A percentile compares a stretch with the other conserved stretches of the same genome.
These are phyloP conservation scores for Leptopilina syphax DNA, from an alignment of 2,888 invertebrate genomes.

Conservation along the genomic window DNA sequence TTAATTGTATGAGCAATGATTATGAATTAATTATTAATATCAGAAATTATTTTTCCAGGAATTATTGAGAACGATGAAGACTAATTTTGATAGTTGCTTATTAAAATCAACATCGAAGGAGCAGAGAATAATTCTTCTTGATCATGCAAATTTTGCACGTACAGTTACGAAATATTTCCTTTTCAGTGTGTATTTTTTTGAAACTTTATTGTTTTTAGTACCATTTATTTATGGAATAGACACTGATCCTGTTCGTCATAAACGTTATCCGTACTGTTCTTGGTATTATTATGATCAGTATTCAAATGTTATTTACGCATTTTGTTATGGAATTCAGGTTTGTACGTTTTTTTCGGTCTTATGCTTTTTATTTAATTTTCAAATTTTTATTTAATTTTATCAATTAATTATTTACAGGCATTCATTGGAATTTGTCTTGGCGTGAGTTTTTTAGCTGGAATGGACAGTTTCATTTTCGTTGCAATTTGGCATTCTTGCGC, in stretches of 20 bases:
- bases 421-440: conserved; percentile 6
- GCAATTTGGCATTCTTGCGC: conserved; percentile 12
- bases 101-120: not conserved
- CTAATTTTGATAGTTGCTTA: not conserved
- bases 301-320: not conserved
- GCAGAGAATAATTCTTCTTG: not conserved
- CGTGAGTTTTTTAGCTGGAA: not conserved
- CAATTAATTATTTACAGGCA: not conserved
- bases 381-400: too few species aligned
- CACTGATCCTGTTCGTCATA: not conserved
- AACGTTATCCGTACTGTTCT: conserved; percentile 3
- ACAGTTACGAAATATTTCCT: not conserved
- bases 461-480: conserved; percentile 3
- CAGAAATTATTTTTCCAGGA: not conserved
- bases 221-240: conserved; percentile 2
- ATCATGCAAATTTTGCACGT: conserved; percentile 8
- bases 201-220: not conserved
- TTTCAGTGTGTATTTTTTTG: not conserved
- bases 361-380: too few species aligned
- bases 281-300: conserved; percentile 20
- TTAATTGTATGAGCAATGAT: too few species aligned
- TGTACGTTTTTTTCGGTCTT: not conserved
- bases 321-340: conserved; percentile 4
- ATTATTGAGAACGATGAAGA: not conserved
- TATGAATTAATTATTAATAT: not conserved